A percentile compares a stretch with the other conserved stretches of the same genome.
phyloP scores from a whole-genome alignment of 2,113 vertebrate species.

The Ifrita kowaldi region DNA sequence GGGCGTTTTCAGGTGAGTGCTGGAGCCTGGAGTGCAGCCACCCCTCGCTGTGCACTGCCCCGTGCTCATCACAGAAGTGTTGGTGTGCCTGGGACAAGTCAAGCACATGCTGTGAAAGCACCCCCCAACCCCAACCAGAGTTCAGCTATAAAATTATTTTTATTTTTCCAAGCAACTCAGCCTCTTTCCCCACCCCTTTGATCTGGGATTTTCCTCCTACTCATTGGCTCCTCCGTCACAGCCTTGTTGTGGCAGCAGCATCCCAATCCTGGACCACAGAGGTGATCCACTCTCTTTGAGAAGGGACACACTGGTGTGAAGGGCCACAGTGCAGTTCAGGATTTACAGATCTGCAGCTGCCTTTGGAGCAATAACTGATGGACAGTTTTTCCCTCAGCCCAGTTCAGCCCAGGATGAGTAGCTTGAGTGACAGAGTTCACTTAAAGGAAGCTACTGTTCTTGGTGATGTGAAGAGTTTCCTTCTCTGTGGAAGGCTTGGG shows the following conservation, averaged over 20 bases:
- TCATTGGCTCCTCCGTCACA: accelerated
- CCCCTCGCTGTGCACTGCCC: accelerated
- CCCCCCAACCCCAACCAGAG: not conserved
- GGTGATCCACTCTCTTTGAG: too few relatives aligned
- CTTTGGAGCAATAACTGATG: not conserved
- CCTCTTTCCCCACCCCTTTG: not conserved
- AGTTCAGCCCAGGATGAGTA: not conserved
- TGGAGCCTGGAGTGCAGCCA: accelerated
- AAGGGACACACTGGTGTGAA: not conserved
- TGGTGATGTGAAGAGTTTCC: not conserved
- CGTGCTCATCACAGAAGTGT: accelerated
- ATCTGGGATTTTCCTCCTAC: not conserved
- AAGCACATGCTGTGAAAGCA: not conserved
- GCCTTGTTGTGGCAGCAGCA: not conserved
- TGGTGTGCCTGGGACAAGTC: not conserved
- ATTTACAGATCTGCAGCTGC: not conserved
- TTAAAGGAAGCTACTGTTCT: not conserved
- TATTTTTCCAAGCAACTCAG: not conserved
- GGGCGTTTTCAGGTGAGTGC: accelerated
- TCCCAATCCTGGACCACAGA: not conserved
- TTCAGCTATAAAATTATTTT: not conserved
- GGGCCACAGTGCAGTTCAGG: not conserved
- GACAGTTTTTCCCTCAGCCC: not conserved
- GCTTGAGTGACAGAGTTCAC: not conserved
- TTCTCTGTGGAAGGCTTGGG: not conserved